Conservation (phyloP, 2,797 vertebrate genomes). For the Sciaenops ocellatus region DNA sequence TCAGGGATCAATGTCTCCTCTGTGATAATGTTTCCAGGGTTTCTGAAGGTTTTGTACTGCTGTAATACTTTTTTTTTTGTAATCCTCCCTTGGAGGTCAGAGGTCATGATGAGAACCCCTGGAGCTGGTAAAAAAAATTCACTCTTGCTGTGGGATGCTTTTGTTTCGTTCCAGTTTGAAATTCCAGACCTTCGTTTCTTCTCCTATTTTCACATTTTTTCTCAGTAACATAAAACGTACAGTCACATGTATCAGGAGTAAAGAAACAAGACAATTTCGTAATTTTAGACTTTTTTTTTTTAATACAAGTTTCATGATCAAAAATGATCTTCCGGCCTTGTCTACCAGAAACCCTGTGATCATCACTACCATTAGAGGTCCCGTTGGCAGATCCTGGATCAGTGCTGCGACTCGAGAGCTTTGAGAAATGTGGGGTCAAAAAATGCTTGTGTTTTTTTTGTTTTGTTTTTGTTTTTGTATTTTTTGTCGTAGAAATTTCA, state of each 20-base stretch:
- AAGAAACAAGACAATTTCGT: constrained; percentile 35
- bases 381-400: constrained; percentile 59
- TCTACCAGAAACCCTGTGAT: constrained; percentile 52
- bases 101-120: constrained; percentile 23
- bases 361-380: constrained; percentile 16
- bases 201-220: constrained; percentile 55
- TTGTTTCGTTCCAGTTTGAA: constrained; percentile 44
- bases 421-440: constrained; percentile 72
- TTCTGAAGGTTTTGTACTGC: constrained; percentile 30
- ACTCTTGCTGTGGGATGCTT: constrained; percentile 14
- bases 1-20: constrained; percentile 41
- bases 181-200: constrained; percentile 39
- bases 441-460: constrained; percentile 64
- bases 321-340: constrained; percentile 15
- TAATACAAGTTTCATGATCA: constrained; percentile 7
- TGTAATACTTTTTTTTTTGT: constrained; percentile 33
- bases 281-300: background rate
- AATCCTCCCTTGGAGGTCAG: constrained; percentile 25
- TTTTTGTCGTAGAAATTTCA: constrained; percentile 60
- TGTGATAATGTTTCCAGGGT: constrained; percentile 39
- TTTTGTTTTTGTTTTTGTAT: constrained; percentile 1
- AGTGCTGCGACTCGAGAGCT: constrained; percentile 65
- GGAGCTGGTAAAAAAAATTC: constrained; percentile 44
- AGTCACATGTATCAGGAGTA: constrained; percentile 53
- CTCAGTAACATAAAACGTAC: constrained; percentile 42